A percentile compares a stretch with the other conserved stretches of the same genome.
Conservation (phyloP, 1,140 invertebrate genomes). For the Pectinophora gossypiella region DNA sequence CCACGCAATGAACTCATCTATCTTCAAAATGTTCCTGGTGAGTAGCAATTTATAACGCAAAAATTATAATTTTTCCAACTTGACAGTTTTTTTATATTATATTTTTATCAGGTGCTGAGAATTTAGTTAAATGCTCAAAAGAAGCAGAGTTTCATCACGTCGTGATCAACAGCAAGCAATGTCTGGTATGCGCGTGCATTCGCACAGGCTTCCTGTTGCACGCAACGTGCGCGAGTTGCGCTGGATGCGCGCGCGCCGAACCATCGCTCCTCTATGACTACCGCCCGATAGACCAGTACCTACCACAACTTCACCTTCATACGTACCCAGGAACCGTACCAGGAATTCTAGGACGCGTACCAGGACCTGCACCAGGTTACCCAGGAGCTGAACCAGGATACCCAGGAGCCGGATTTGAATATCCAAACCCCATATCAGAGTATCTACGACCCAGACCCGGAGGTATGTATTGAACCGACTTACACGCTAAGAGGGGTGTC, state of each 20-base stretch:
- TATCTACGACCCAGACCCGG: too few species aligned
- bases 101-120: neutral
- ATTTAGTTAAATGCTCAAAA: neutral
- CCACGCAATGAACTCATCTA: neutral
- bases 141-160: neutral
- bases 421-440: too few species aligned
- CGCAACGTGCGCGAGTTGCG: neutral
- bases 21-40: neutral
- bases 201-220: neutral
- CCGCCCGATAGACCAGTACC: too few species aligned
- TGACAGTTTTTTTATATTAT: neutral
- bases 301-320: neutral
- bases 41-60: neutral
- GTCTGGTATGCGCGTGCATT: neutral
- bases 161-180: neutral
- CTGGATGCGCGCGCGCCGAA: neutral
- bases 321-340: neutral
- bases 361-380: neutral
- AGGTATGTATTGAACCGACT: too few species aligned
- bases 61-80: neutral
- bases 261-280: neutral
- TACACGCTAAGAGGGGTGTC: too few species aligned
- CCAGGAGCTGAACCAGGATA: neutral
- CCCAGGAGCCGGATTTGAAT: too few species aligned
- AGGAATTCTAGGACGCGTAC: neutral